These are phyloP conservation scores for Rhamnusium bicolor DNA, from an alignment of 2,888 invertebrate genomes.

Conservation along the genomic window DNA sequence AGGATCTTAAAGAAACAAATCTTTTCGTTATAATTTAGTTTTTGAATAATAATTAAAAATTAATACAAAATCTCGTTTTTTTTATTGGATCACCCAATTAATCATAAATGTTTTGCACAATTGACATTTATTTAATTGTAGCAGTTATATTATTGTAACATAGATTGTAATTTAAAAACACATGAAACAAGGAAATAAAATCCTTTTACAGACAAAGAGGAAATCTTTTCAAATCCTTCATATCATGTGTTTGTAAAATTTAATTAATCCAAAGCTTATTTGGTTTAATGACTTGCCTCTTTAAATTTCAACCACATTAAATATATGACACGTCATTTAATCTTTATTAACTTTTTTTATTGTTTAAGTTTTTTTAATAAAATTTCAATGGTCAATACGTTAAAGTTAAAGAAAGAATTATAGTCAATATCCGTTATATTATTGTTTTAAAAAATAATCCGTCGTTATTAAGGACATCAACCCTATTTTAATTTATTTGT, in stretches of 20 bases:
- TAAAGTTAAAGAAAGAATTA: not conserved
- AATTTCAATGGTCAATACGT: too few species aligned
- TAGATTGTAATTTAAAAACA: not conserved
- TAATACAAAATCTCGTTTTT: too few species aligned
- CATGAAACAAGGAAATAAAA: not conserved
- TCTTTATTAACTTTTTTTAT: not conserved
- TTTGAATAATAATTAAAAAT: too few species aligned
- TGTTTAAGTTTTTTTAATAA: too few species aligned
- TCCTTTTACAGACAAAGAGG: not conserved
- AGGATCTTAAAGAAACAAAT: too few species aligned
- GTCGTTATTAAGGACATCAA: not conserved
- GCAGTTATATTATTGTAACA: not conserved
- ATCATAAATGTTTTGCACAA: not conserved
- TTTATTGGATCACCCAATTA: too few species aligned
- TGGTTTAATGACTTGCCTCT: constrained; percentile 9
- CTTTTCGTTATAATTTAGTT: too few species aligned
- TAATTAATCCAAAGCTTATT: not conserved
- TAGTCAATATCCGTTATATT: not conserved
- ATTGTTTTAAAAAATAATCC: not conserved
- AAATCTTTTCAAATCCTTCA: not conserved
- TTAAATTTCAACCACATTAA: not conserved
- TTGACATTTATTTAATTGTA: not conserved
- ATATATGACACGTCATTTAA: not conserved
- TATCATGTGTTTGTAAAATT: not conserved
- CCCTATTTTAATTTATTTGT: not conserved